Base-by-base conservation (phyloP, 1,140 invertebrate species). In the Dendrolimus punctatus region DNA sequence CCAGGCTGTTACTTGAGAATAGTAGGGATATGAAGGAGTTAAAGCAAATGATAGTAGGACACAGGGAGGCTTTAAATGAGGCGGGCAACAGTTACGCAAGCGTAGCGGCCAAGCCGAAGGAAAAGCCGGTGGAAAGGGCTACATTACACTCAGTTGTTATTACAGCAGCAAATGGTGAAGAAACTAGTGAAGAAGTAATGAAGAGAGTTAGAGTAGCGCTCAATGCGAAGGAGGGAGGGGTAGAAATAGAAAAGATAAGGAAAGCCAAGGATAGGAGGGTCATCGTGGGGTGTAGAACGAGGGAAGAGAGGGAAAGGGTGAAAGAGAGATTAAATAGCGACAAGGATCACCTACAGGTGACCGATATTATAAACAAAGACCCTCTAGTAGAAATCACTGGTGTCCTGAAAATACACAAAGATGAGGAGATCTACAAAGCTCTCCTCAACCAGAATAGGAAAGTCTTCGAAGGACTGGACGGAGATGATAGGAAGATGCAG, bases 141-240 rank as follows among this genome's bases (percentile, higher is more conserved):
- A 40, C 46, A 40, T 7, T 53, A 5, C 57, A 57, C 38, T 48
- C 55, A 39, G 40, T 58, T 2, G 39, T 50, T 8, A 43, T 53
- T 6, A 46, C 46, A 5, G 43, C 51, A 4, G 51, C 36, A 8
- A 42, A 53, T 8, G 40, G 51, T 8, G 5, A 23, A 4, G 53
- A 56, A 5, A 59, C 53, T 0, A 48, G 57, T 2, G 57, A 59
- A 2, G 40, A 63, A 8, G 44, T 63, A 3, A 5, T 62, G 5
- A 45, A 47, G 9, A 42, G 49, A 45, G 39, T 63, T 6, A 51
- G 57, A 2, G 23, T 45, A 4, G 49, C 50, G 4, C 40, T 64
- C 7, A 38, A 58, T 3, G 56, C 58, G 4, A 56, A 54, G 10
- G 46, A 45, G 6, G 39, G 36, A 7, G 49, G 56, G 5, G 37